These are phyloP conservation scores for Pollenia amentaria DNA, from an alignment of 2,888 invertebrate genomes.

Conservation along the genomic window DNA sequence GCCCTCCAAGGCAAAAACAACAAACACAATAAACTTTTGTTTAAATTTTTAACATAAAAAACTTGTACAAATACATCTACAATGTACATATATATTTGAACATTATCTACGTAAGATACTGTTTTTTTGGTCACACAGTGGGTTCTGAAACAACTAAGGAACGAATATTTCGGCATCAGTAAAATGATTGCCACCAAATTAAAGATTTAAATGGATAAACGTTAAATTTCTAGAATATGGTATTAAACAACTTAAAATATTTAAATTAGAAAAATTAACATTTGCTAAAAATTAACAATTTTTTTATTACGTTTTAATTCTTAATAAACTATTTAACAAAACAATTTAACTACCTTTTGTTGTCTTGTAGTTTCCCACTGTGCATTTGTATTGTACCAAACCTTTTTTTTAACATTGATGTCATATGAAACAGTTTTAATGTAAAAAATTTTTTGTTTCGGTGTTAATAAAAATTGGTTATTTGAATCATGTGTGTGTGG, in stretches of 20 bases:
- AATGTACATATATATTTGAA: background rate
- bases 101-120: background rate
- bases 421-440: slow-evolving; percentile 60
- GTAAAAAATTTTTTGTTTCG: slow-evolving; percentile 3
- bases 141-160: no score
- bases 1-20: background rate
- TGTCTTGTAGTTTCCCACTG: background rate
- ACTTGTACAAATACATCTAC: background rate
- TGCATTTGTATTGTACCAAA: background rate
- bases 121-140: no score
- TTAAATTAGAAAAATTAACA: no score
- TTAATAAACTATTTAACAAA: no score
- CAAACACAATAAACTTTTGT: slow-evolving; percentile 47
- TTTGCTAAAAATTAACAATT: no score
- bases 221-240: no score
- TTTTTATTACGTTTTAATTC: no score
- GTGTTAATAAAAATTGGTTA: slow-evolving; percentile 4
- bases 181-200: no score
- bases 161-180: no score
- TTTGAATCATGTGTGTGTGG: slow-evolving; percentile 1
- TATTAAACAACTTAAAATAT: no score
- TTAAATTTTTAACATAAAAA: slow-evolving; percentile 39
- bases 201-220: no score
- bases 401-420: slow-evolving; percentile 37
- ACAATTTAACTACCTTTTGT: background rate